These are phyloP conservation scores for Chloroceryle aenea DNA, from an alignment of 2,113 vertebrate genomes.

Conservation along the genomic window DNA sequence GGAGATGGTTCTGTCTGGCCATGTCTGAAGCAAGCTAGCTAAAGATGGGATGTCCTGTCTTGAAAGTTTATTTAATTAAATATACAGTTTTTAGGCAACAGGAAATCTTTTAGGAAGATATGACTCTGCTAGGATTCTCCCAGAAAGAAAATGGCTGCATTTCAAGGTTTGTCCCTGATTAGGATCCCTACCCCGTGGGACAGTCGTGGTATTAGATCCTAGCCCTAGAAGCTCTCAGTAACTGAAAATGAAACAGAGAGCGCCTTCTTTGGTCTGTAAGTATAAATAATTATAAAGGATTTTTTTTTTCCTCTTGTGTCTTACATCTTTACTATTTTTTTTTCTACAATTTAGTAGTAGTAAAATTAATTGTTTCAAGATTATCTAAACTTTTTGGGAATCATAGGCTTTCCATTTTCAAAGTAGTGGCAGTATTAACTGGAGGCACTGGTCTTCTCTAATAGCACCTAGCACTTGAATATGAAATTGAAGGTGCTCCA, in stretches of 20 bases:
- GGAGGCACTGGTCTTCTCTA: not conserved
- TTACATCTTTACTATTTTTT: not conserved
- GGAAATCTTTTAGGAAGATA: conserved; percentile 17
- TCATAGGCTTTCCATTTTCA: not conserved
- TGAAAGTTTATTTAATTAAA: not conserved
- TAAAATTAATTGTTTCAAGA: not conserved
- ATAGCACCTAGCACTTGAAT: not conserved
- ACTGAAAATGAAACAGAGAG: not conserved
- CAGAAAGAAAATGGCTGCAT: not conserved
- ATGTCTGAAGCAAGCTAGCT: not conserved
- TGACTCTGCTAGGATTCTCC: not conserved
- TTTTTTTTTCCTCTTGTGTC: not conserved
- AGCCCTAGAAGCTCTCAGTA: not conserved
- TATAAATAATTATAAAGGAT: not conserved
- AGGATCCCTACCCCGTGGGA: not conserved
- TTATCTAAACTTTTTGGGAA: not conserved
- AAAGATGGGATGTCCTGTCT: not conserved
- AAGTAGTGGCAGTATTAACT: not conserved
- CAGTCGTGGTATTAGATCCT: not conserved
- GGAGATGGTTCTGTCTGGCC: conserved; percentile 37
- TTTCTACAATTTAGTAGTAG: not conserved
- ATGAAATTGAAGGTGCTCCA: not conserved
- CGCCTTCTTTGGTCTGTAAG: not conserved
- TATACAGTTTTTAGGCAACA: not conserved
- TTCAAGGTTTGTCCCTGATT: not conserved